phyloP scores from a whole-genome alignment of 2,113 vertebrate species.

The Scophthalmus maximus region DNA sequence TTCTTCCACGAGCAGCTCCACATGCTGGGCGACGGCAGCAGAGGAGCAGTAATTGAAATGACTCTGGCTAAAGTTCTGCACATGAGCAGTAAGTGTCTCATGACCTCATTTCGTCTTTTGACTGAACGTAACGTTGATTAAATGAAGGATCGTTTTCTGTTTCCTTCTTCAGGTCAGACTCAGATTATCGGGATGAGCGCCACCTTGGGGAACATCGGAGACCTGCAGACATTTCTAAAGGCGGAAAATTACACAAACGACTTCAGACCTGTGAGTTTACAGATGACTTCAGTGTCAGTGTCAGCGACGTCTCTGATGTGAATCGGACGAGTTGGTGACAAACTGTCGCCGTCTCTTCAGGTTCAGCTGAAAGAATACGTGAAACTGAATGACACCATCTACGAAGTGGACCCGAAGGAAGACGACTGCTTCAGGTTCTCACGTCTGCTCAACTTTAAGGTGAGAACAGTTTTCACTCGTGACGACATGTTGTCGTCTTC shows the following conservation, averaged over 20 bases:
- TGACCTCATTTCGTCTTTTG: not conserved
- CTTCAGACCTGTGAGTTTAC: conserved; percentile 91
- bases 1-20: conserved; percentile 86
- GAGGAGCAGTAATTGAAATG: conserved; percentile 92
- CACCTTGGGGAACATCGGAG: conserved; percentile 91
- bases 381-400: conserved; percentile 90
- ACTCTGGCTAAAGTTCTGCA: conserved; percentile 91
- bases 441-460: conserved; percentile 88
- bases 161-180: conserved; percentile 81
- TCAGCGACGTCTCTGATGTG: no score
- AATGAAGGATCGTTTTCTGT: not conserved
- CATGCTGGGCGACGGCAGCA: conserved; percentile 93
- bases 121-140: not conserved
- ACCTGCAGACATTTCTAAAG: conserved; percentile 91
- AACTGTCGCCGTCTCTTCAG: conserved; percentile 70
- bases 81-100: conserved; percentile 85
- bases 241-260: conserved; percentile 91
- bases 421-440: conserved; percentile 88
- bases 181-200: conserved; percentile 98
- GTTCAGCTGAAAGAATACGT: conserved; percentile 94
- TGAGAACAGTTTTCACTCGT: conserved; percentile 51
- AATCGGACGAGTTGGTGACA: no score
- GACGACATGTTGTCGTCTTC: not conserved
- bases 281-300: no score
- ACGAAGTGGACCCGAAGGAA: conserved; percentile 86